Evolutionary conservation across 1,140 invertebrate species (phyloP).

Genomic region (Rhopalosiphum maidis): DNA sequence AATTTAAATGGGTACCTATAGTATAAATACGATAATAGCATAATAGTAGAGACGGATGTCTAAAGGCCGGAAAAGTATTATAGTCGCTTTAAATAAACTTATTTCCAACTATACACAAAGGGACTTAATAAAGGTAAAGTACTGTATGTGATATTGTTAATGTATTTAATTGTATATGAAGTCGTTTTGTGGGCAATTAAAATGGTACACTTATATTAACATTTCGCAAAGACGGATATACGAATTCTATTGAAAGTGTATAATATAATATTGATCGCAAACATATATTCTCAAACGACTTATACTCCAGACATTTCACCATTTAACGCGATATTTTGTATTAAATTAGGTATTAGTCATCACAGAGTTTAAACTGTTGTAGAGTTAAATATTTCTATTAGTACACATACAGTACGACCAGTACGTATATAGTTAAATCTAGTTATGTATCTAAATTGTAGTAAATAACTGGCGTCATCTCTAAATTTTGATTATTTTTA

Average conservation of each 20-base stretch:
- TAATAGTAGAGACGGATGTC: background rate
- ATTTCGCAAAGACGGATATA: background rate
- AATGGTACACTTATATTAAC: background rate
- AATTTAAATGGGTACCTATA: background rate
- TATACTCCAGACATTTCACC: background rate
- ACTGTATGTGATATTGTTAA: background rate
- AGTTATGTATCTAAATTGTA: background rate
- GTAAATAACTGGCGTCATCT: background rate
- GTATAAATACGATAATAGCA: background rate
- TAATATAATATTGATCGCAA: background rate
- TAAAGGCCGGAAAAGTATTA: background rate
- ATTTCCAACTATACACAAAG: background rate
- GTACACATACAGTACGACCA: too few species aligned
- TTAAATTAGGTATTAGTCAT: background rate
- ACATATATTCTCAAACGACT: background rate
- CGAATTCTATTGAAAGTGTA: background rate
- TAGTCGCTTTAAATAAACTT: background rate
- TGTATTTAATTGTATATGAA: background rate
- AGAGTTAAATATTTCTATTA: background rate
- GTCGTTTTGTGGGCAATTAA: background rate
- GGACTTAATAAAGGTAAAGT: background rate
- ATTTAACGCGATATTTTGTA: background rate
- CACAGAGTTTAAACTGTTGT: background rate
- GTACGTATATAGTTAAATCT: background rate
- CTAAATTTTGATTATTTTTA: constrained; percentile 13